These are phyloP conservation scores for Bombus sibiricus DNA, from an alignment of 1,140 invertebrate species.

Conservation along the genomic window DNA sequence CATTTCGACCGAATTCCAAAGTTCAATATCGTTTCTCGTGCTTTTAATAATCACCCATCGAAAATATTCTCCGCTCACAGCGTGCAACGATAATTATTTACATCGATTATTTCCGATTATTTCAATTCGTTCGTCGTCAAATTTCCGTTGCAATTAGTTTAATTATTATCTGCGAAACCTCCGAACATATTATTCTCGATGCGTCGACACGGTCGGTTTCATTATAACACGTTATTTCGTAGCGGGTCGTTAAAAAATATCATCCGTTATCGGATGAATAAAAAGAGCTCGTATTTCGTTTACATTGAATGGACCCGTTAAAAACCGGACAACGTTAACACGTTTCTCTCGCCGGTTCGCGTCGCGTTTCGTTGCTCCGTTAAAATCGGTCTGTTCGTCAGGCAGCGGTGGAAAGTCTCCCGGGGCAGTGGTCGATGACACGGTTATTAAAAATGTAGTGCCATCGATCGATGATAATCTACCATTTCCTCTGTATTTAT, in stretches of 20 bases:
- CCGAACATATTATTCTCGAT: background rate
- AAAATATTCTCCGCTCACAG: background rate
- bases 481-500: background rate
- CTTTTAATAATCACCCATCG: too few species aligned
- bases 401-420: background rate
- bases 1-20: background rate
- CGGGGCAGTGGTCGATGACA: background rate
- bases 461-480: background rate
- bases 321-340: conserved; percentile 9
- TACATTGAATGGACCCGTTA: background rate
- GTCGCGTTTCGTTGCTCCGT: background rate
- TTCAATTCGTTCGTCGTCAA: background rate
- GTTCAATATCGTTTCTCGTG: background rate
- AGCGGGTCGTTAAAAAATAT: conserved; percentile 4
- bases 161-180: conserved; percentile 6
- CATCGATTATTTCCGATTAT: background rate
- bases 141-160: background rate
- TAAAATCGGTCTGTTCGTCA: background rate
- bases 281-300: background rate
- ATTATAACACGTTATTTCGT: conserved; percentile 14
- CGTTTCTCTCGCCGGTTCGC: background rate
- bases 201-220: background rate
- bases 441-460: conserved; percentile 30
- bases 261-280: background rate
- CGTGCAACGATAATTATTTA: background rate